A percentile compares a stretch with the other conserved stretches of the same genome.
Evolutionary conservation across 2,113 vertebrate genomes (phyloP).

Genomic region (Chlorocebus sabaeus): DNA sequence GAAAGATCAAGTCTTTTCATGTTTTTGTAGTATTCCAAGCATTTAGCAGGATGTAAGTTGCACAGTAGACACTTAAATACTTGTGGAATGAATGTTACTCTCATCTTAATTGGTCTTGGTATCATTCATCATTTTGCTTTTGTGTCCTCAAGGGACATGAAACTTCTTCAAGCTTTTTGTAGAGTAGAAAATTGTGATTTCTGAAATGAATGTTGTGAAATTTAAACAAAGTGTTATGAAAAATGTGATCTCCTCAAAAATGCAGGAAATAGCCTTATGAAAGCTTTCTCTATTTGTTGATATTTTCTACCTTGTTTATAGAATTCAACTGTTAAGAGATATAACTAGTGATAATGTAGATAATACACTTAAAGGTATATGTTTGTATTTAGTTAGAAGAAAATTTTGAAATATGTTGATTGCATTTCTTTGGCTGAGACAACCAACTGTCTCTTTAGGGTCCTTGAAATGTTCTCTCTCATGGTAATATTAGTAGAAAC

Average conservation of each 20-base stretch:
- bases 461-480: constrained; percentile 27
- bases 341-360: not conserved
- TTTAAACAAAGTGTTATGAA: not conserved
- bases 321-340: not conserved
- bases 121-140: not conserved
- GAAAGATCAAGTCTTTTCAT: not conserved
- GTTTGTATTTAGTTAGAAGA: not conserved
- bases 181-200: not conserved
- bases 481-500: not conserved
- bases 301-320: not conserved
- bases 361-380: not conserved
- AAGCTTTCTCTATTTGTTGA: not conserved
- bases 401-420: constrained; percentile 14
- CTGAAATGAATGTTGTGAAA: constrained; percentile 9
- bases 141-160: not conserved
- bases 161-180: not conserved
- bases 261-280: not conserved
- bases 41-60: not conserved
- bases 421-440: not conserved
- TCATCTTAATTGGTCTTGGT: not conserved
- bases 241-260: not conserved
- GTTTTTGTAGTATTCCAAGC: not conserved
- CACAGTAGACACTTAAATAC: not conserved
- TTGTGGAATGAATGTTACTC: not conserved
- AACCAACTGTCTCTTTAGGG: not conserved